Conservation (phyloP, 2,113 vertebrate genomes). For the Aplodontia rufa region DNA sequence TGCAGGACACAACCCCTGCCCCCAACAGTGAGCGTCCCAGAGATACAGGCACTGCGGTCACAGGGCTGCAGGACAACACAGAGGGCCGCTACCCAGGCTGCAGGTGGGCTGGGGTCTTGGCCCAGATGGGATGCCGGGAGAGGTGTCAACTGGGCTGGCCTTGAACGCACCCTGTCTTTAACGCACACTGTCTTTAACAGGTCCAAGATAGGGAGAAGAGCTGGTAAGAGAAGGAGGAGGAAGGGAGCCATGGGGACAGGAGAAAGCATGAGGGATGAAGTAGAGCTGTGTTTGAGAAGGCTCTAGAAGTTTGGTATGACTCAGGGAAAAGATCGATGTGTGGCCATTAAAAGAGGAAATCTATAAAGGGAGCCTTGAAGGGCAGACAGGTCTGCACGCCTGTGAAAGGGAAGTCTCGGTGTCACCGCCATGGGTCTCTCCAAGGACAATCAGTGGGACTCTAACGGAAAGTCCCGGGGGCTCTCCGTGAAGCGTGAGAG, state of each 20-base stretch:
- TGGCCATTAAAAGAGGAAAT: accelerated
- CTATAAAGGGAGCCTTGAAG: not conserved
- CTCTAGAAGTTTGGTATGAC: not conserved
- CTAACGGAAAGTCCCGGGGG: not conserved
- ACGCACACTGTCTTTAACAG: no score
- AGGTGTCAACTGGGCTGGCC: no score
- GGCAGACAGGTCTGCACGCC: not conserved
- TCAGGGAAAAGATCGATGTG: not conserved
- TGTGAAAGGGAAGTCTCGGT: not conserved
- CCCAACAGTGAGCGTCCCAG: not conserved
- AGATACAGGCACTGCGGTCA: accelerated
- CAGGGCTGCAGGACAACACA: not conserved
- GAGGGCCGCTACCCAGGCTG: no score
- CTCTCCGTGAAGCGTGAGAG: not conserved
- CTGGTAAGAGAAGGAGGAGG: no score
- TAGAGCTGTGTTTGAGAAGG: accelerated
- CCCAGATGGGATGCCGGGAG: no score
- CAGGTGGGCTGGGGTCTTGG: no score
- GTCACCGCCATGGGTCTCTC: not conserved
- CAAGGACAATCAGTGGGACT: not conserved
- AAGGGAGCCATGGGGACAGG: no score
- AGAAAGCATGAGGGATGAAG: accelerated
- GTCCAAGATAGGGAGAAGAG: no score
- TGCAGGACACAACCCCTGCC: no score
- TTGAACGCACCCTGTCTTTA: no score